Evolutionary conservation across 2,113 vertebrate genomes (phyloP).

Genomic region (Origma solitaria): DNA sequence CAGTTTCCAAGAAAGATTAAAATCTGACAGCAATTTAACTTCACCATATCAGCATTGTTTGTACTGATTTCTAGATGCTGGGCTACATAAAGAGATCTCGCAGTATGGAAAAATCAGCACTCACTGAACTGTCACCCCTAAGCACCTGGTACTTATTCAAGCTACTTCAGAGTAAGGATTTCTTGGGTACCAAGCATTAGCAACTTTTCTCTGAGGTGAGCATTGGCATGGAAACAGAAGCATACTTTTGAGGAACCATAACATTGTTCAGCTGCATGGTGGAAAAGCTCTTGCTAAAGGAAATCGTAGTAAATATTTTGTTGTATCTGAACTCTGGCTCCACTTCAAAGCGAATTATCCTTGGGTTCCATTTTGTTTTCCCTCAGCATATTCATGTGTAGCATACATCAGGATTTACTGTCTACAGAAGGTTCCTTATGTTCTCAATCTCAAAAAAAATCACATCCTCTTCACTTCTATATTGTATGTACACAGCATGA

Average conservation of each 20-base stretch:
- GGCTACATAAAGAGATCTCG: background rate
- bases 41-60: background rate
- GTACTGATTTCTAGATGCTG: background rate
- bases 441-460: background rate
- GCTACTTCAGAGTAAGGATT: background rate
- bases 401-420: background rate
- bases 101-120: background rate
- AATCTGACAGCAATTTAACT: background rate
- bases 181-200: background rate
- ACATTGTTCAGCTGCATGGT: background rate
- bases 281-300: background rate
- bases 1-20: background rate
- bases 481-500: background rate
- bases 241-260: background rate
- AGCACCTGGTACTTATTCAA: background rate
- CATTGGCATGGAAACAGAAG: background rate
- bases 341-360: background rate
- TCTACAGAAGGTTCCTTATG: background rate
- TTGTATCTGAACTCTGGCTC: background rate
- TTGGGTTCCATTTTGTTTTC: background rate
- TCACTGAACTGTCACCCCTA: background rate
- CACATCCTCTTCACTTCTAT: background rate
- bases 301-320: background rate
- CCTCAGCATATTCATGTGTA: background rate
- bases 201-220: background rate